Conservation (phyloP, 2,113 vertebrate species). For the Mormyrus lacerda region DNA sequence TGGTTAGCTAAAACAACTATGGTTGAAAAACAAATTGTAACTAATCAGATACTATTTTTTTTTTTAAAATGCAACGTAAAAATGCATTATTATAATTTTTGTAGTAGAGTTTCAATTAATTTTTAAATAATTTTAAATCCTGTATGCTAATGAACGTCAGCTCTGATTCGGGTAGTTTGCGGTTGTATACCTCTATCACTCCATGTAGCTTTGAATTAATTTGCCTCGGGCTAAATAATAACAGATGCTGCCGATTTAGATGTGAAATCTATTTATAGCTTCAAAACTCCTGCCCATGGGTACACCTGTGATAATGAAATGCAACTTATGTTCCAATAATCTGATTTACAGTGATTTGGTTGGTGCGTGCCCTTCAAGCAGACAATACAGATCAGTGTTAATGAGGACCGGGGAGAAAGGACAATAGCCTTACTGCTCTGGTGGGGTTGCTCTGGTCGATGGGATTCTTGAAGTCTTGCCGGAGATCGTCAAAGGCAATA, state of each 20-base stretch:
- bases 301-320: neutral
- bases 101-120: neutral
- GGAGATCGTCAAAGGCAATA: slow-evolving; percentile 93
- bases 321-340: neutral
- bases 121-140: neutral
- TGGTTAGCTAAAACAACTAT: neutral
- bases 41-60: neutral
- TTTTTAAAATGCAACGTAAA: neutral
- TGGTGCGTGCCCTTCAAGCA: neutral
- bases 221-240: neutral
- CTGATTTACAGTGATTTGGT: neutral
- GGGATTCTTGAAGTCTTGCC: slow-evolving; percentile 96
- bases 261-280: neutral
- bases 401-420: neutral
- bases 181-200: neutral
- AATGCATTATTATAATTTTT: neutral
- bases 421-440: slow-evolving; percentile 76
- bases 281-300: neutral
- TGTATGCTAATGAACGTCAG: neutral
- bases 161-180: neutral
- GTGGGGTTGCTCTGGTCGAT: slow-evolving; percentile 96
- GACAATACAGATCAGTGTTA: neutral
- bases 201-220: neutral
- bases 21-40: neutral
- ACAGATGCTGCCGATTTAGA: neutral